Base-by-base conservation (phyloP, 2,113 vertebrate genomes). In the Scortum barcoo region DNA sequence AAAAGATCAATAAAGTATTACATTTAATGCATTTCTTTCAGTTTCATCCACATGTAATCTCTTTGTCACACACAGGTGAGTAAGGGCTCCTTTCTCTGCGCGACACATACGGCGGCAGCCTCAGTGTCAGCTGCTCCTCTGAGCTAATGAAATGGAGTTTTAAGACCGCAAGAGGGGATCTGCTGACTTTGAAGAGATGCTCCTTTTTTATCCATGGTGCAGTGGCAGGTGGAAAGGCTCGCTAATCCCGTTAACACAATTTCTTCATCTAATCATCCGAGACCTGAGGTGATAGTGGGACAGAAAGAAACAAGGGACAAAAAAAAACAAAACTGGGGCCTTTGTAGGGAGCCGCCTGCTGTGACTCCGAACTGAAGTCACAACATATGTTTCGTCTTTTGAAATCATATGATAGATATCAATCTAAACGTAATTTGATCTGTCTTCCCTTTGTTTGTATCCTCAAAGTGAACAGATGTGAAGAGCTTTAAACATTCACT, bases 61-160 rank as follows among this genome's bases (percentile, higher is more conserved):
- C 51, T 50, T 74, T 81, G 38, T 73, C 67, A 30, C 75, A 72
- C 51, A 57, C 66, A 33, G 56, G 12, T 30, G 51, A 70, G 66
- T 28, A 8, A 62, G 26, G 28, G 70, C 81, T 78, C 58, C 20
- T 46, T 11, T 62, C 53, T 65, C 65, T 63, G 68, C 57, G 81
- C 30, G 50, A 77, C 33, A 79, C 71, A 76, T 26, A 68, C 9
- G 17, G 24, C 57, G 56, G 65, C 56, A 33, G 28, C 16, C 50
- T 57, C 24, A 16, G 56, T 33, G 62, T 86, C 84, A 86, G 81
- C 80, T 87, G 86, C 76, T 68, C 56, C 65, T 86, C 60, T 22
- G 22, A 85, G 83, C 69, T 87, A 84, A 91, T 92, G 81, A 92
- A 91, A 91, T 89, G 13, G 80, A 89, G 66, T 84, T 80, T 76